Evolutionary conservation across 2,888 invertebrate genomes (phyloP).

Genomic region (Chouioia cunea): DNA sequence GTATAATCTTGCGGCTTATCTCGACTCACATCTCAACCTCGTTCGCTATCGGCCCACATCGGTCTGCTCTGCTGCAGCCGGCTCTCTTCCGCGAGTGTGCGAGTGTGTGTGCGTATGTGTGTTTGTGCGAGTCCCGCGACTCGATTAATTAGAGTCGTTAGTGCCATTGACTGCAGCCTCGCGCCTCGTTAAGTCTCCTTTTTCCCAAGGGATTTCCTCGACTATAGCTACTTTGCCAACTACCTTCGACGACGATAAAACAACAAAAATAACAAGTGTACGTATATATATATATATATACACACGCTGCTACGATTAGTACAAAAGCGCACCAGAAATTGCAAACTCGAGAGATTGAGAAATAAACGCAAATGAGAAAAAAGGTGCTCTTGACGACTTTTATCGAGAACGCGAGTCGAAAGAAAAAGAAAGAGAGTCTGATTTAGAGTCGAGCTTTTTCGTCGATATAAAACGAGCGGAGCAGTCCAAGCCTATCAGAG

Average conservation of each 20-base stretch:
- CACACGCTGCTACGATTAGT: constrained; percentile 1
- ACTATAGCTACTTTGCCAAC: too few species aligned
- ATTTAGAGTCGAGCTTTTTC: constrained; percentile 57
- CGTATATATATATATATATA: too few species aligned
- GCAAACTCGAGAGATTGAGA: constrained; percentile 41
- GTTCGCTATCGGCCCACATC: constrained; percentile 7
- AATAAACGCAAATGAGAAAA: constrained; percentile 23
- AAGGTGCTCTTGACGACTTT: background rate
- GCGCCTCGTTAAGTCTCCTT: constrained; percentile 54
- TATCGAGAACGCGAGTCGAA: constrained; percentile 2
- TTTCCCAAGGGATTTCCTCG: too few species aligned
- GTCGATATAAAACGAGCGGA: constrained; percentile 61
- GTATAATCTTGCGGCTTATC: constrained; percentile 26
- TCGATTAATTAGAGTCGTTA: constrained; percentile 63
- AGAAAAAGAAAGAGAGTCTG: constrained; percentile 19
- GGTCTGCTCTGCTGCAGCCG: background rate
- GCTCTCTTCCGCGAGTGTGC: constrained; percentile 28
- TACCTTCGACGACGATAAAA: constrained; percentile 6
- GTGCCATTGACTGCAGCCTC: constrained; percentile 57
- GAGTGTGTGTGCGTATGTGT: constrained; percentile 2
- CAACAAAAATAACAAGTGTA: constrained; percentile 5
- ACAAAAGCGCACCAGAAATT: constrained; percentile 34
- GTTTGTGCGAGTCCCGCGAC: constrained; percentile 48
- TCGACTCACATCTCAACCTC: constrained; percentile 10
- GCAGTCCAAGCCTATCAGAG: constrained; percentile 62